These are phyloP conservation scores for Rhopalosiphum padi DNA, from an alignment of 1,140 invertebrate genomes.

Conservation along the genomic window DNA sequence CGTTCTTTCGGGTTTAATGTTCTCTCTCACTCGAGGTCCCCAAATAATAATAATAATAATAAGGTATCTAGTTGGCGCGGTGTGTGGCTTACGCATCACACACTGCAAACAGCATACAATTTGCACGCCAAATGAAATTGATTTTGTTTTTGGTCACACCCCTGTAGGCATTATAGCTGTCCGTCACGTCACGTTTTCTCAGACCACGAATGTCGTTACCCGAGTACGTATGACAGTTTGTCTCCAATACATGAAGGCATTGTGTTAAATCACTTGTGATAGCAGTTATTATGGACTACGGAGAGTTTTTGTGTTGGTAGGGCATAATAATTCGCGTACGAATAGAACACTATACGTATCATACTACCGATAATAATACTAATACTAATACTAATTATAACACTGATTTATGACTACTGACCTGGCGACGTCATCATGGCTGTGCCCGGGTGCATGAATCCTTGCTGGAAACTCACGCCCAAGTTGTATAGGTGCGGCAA, in stretches of 20 bases:
- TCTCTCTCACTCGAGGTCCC: background rate
- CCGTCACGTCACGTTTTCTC: constrained; percentile 20
- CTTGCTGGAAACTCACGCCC: constrained; percentile 42
- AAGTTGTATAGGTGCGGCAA: constrained; percentile 66
- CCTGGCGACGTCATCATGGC: constrained; percentile 56
- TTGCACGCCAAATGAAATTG: constrained; percentile 28
- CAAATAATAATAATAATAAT: too few relatives aligned
- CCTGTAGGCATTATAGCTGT: constrained; percentile 23
- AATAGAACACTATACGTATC: background rate
- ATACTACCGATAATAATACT: background rate
- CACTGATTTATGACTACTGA: constrained; percentile 49
- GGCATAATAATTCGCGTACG: background rate
- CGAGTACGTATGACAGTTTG: background rate
- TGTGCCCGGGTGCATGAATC: constrained; percentile 53
- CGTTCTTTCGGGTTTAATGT: background rate
- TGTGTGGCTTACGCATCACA: constrained; percentile 23
- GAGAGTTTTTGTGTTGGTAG: background rate
- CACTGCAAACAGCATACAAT: background rate
- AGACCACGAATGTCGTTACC: background rate
- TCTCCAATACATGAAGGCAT: background rate
- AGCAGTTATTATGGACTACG: background rate
- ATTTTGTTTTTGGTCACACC: constrained; percentile 31
- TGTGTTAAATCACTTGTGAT: background rate
- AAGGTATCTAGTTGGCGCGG: background rate
- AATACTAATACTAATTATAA: background rate